These are phyloP conservation scores for Thalassoma bifasciatum DNA, from an alignment of 2,113 vertebrate species.

Conservation along the genomic window DNA sequence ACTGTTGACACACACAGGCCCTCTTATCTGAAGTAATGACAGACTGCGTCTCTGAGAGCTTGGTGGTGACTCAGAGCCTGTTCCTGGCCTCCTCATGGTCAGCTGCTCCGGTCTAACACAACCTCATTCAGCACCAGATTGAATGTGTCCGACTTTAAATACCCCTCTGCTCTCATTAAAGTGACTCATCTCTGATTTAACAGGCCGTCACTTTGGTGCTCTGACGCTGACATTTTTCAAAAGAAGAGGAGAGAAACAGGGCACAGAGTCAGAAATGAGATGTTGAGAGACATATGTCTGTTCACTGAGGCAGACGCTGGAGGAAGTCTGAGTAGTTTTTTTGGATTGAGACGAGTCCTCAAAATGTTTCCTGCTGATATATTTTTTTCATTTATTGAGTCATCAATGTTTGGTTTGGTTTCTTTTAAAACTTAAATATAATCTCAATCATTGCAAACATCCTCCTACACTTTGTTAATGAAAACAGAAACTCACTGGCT, in stretches of 20 bases:
- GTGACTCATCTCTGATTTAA: slow-evolving; percentile 50
- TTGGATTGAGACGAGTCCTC: not conserved
- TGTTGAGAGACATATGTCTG: not conserved
- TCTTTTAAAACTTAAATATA: too few relatives aligned
- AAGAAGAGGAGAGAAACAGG: slow-evolving; percentile 23
- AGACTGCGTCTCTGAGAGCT: slow-evolving; percentile 9
- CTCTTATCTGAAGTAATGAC: slow-evolving; percentile 18
- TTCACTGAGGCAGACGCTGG: slow-evolving; percentile 14
- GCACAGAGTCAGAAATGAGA: slow-evolving; percentile 30
- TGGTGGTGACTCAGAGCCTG: slow-evolving; percentile 14
- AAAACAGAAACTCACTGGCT: too few relatives aligned
- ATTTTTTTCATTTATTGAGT: too few relatives aligned
- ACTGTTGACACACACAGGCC: slow-evolving; percentile 6
- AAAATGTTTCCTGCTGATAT: not conserved
- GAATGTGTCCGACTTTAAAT: slow-evolving; percentile 50
- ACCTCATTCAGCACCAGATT: slow-evolving; percentile 36
- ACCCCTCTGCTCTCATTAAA: slow-evolving; percentile 48
- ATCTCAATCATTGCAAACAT: too few relatives aligned
- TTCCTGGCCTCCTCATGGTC: slow-evolving; percentile 2
- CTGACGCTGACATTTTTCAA: slow-evolving; percentile 63
- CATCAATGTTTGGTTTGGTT: too few relatives aligned
- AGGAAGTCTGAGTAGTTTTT: not conserved
- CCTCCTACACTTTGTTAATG: too few relatives aligned
- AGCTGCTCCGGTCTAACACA: slow-evolving; percentile 7
- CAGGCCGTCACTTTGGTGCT: slow-evolving; percentile 39